A percentile compares a stretch with the other conserved stretches of the same genome.
Conservation (phyloP, 2,888 invertebrate genomes). For the Muscina levida region DNA sequence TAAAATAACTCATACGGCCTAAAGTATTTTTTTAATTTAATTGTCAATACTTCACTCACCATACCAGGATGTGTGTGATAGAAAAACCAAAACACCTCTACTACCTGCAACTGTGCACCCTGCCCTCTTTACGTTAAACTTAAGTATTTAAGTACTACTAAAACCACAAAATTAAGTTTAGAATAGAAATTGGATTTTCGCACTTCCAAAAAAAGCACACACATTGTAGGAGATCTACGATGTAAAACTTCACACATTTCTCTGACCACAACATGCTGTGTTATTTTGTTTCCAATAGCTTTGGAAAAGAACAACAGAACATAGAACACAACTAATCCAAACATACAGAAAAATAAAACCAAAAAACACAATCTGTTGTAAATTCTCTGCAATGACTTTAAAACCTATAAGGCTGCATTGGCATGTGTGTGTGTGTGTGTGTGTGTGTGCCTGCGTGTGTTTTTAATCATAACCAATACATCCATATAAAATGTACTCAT, state of each 20-base stretch:
- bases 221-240: not conserved
- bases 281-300: conserved; percentile 24
- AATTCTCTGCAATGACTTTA: not conserved
- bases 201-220: not conserved
- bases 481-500: not conserved
- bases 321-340: no score
- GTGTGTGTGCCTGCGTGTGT: not conserved
- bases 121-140: no score
- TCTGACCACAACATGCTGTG: conserved; percentile 25
- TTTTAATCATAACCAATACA: not conserved
- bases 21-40: no score
- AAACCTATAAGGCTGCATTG: not conserved
- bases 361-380: no score
- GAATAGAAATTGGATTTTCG: not conserved
- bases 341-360: no score
- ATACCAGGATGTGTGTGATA: no score
- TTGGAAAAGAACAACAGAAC: not conserved
- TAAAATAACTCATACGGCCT: no score
- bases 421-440: not conserved
- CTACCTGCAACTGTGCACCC: no score
- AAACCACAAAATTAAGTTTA: not conserved
- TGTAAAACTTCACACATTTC: not conserved
- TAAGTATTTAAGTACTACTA: no score
- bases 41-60: no score
- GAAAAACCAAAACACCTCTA: no score